Conservation (phyloP, 2,113 vertebrate genomes). For the Meleagris gallopavo region DNA sequence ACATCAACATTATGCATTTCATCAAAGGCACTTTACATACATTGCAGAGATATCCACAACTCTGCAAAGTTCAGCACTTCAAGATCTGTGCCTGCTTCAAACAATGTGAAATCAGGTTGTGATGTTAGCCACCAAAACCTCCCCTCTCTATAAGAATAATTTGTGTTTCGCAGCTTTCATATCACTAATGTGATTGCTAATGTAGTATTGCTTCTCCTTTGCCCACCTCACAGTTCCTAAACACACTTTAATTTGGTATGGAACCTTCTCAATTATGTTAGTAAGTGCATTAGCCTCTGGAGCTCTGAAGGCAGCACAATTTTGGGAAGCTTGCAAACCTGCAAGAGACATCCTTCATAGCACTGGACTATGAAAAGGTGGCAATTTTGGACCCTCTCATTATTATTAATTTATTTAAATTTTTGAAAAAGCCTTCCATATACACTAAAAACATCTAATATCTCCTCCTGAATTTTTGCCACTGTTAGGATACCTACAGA, state of each 20-base stretch:
- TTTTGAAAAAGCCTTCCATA: background rate
- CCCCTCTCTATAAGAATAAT: background rate
- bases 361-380: background rate
- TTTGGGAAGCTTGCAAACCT: background rate
- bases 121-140: background rate
- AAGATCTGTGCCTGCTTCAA: background rate
- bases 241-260: background rate
- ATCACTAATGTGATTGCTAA: background rate
- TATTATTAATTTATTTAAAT: no score
- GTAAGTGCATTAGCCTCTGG: background rate
- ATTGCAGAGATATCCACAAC: background rate
- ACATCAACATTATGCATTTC: background rate
- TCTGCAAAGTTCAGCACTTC: background rate
- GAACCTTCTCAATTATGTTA: background rate
- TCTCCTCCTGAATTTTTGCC: background rate
- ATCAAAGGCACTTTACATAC: background rate
- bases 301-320: background rate
- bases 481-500: background rate
- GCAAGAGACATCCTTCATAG: background rate
- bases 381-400: background rate
- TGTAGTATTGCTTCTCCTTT: background rate
- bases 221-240: background rate
- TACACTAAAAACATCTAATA: background rate
- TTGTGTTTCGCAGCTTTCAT: background rate
- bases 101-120: background rate